These are phyloP conservation scores for Lepidothrix coronata DNA, from an alignment of 2,113 vertebrate genomes.

Conservation along the genomic window DNA sequence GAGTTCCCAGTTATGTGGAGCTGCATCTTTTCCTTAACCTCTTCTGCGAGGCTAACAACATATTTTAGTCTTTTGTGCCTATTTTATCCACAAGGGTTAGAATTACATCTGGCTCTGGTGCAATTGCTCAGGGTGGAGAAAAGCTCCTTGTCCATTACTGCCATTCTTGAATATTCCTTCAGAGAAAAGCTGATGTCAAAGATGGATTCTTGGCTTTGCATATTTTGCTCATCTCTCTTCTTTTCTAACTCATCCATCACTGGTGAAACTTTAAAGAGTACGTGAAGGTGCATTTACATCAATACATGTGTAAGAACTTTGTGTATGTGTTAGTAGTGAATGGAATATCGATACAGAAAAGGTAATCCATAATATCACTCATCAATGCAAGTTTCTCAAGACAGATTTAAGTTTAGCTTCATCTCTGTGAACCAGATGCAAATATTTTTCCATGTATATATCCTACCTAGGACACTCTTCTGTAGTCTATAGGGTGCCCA, in stretches of 20 bases:
- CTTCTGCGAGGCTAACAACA: not conserved
- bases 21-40: not conserved
- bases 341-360: not conserved
- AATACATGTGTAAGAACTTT: not conserved
- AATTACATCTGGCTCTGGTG: not conserved
- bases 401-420: not conserved
- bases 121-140: not conserved
- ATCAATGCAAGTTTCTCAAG: not conserved
- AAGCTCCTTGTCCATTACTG: not conserved
- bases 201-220: not conserved
- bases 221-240: not conserved
- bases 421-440: not conserved
- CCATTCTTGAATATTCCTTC: not conserved
- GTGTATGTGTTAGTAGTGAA: not conserved
- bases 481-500: constrained; percentile 13
- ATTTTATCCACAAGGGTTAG: not conserved
- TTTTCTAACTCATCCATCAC: not conserved
- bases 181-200: not conserved
- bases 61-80: not conserved
- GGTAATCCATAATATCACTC: not conserved
- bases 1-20: not conserved
- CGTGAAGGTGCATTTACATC: not conserved
- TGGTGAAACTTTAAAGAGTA: not conserved
- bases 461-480: not conserved
- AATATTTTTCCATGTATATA: not conserved